A percentile compares a stretch with the other conserved stretches of the same genome.
Conservation (phyloP, 2,113 vertebrate genomes). For the Saguinus midas region DNA sequence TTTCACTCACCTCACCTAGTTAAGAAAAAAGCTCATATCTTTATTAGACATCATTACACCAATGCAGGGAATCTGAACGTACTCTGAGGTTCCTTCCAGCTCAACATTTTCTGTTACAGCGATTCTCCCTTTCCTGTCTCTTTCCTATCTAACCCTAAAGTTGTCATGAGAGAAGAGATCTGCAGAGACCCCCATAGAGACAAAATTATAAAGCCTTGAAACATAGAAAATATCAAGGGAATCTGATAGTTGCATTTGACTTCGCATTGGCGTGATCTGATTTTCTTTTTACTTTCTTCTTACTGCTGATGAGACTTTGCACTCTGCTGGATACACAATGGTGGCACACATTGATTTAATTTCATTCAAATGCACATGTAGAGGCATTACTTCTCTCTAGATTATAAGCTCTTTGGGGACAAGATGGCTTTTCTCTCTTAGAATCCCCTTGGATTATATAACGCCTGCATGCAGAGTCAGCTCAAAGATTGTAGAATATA, state of each 20-base stretch:
- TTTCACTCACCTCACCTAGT: neutral
- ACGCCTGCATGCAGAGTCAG: neutral
- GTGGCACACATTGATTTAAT: accelerated
- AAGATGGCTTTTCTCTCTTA: neutral
- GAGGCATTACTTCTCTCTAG: neutral
- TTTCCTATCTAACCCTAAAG: neutral
- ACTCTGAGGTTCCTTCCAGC: neutral
- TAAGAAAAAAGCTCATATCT: neutral
- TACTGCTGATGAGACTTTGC: neutral
- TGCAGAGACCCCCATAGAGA: neutral
- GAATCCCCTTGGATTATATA: accelerated
- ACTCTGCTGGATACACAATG: neutral
- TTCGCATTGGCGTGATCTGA: neutral
- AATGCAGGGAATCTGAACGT: neutral
- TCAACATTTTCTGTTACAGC: neutral
- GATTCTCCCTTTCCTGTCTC: neutral
- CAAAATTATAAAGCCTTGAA: neutral
- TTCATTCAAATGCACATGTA: accelerated
- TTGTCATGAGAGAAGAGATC: neutral
- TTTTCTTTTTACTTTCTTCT: neutral
- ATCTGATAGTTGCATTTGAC: neutral
- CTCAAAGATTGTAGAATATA: neutral
- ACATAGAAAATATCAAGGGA: neutral
- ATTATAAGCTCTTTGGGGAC: neutral
- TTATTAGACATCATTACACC: neutral